phyloP scores from a whole-genome alignment of 2,797 vertebrate species.

The Chromobotia macracanthus region DNA sequence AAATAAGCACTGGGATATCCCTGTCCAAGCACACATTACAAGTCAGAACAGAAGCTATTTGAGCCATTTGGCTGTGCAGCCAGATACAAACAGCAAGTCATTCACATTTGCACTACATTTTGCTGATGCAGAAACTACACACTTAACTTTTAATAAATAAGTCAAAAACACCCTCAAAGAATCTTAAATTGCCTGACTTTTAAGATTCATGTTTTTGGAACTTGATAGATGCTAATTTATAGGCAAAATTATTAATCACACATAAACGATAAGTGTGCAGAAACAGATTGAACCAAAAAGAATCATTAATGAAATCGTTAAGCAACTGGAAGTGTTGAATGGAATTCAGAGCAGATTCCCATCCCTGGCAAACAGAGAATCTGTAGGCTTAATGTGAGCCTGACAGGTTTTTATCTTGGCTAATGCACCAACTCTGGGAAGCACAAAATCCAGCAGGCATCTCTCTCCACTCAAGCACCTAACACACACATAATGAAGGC shows the following conservation, averaged over 20 bases:
- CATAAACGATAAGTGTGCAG: not conserved
- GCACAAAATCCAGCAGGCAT: conserved; percentile 32
- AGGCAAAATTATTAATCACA: no score
- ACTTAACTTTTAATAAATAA: no score
- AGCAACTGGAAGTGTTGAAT: not conserved
- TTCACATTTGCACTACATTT: not conserved
- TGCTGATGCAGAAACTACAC: no score
- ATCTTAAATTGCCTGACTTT: no score
- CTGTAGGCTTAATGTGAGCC: conserved; percentile 34
- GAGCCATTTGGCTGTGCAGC: no score
- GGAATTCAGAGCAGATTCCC: not conserved
- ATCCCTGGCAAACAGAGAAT: not conserved
- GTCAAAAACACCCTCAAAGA: no score
- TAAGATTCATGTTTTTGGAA: no score
- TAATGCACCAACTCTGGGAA: conserved; percentile 32
- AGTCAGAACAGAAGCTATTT: no score
- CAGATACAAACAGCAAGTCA: not conserved
- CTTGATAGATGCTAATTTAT: no score
- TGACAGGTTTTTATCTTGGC: conserved; percentile 25
- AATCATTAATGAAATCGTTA: not conserved
- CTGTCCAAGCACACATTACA: not conserved
- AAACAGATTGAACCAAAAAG: not conserved
- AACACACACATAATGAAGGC: conserved; percentile 43
- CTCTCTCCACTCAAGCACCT: conserved; percentile 32
- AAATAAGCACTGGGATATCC: not conserved